Base-by-base conservation (phyloP, 1,140 invertebrate species). In the Neotoxoptera formosana region DNA sequence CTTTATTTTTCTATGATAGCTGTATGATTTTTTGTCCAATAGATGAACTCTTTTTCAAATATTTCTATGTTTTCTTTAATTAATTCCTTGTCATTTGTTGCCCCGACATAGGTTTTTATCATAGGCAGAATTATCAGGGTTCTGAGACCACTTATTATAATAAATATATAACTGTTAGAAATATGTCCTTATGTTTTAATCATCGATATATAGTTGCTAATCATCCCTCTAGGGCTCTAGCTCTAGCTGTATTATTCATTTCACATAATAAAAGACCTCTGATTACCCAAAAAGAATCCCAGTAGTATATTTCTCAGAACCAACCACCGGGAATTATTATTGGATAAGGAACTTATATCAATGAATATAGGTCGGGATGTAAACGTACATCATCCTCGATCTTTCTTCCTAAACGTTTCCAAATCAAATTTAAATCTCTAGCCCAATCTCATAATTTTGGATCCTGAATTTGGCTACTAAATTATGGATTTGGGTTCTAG, bases 221-320 rank as follows among this genome's bases (percentile, higher is more conserved):
- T 95, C 97, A 99, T 98, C 8, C 98, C 98, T n/a, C 81, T 95
- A 96, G 0, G 97, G 98, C 0, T n/a, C n/a, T n/a, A n/a, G n/a
- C n/a, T n/a, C n/a, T n/a, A n/a, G n/a, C n/a, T n/a, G 98, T 99
- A 0, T 94, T 92, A 41, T 96, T 94, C 98, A 99, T 99, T 95
- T 98, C 97, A 0, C 97, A 98, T 2, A 97, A 95, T 1, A 99
- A 95, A 0, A 99, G 95, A 2, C 98, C 98, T 94, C 97, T 97
- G 76, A 99, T 96, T 67, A 99, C 98, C 98, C 98, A 99, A 95
- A 98, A 99, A 0, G 98, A 98, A 94, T 99, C 98, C 98, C 98
- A 99, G 95, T 99, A 99, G 95, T 99, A 99, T 94, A 99, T 98
- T 95, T 98, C 98, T 23, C 98, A 97, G 95, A 99, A 99, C 91